A percentile compares a stretch with the other conserved stretches of the same genome.
These are phyloP conservation scores for Prinia subflava DNA, from an alignment of 2,113 vertebrate species.

Conservation along the genomic window DNA sequence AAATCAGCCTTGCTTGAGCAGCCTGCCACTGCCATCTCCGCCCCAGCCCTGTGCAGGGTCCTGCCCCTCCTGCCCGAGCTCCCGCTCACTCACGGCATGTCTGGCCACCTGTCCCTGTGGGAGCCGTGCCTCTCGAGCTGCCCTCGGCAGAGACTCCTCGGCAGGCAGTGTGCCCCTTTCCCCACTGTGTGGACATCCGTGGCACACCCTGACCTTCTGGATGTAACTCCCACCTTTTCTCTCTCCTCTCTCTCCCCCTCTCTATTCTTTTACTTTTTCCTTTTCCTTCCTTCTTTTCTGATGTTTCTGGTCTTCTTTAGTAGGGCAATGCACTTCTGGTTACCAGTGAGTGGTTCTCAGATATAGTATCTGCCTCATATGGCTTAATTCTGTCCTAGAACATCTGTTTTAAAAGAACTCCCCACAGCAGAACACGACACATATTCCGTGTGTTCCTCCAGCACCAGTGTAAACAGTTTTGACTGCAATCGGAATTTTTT, in stretches of 20 bases:
- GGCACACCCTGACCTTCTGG: not conserved
- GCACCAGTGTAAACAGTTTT: not conserved
- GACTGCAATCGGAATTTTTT: accelerated
- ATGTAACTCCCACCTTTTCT: not conserved
- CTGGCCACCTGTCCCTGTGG: accelerated
- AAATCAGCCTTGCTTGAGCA: not conserved
- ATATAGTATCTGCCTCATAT: accelerated
- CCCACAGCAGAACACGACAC: accelerated
- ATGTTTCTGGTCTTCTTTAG: not conserved
- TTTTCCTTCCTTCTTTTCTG: not conserved
- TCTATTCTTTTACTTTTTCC: not conserved
- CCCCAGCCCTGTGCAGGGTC: not conserved
- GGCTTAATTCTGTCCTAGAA: not conserved
- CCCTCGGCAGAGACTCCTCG: accelerated
- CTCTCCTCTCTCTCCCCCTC: accelerated
- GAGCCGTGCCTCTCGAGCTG: not conserved
- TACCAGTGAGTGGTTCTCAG: not conserved
- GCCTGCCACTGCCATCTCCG: accelerated
- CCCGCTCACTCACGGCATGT: accelerated
- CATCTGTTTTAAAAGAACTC: not conserved
- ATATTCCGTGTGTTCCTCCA: accelerated
- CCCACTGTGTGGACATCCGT: accelerated
- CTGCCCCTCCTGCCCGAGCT: accelerated
- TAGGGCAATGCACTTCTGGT: not conserved
- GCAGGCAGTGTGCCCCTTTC: not conserved